Conservation (phyloP, 1,140 invertebrate species). For the Araneus ventricosus region DNA sequence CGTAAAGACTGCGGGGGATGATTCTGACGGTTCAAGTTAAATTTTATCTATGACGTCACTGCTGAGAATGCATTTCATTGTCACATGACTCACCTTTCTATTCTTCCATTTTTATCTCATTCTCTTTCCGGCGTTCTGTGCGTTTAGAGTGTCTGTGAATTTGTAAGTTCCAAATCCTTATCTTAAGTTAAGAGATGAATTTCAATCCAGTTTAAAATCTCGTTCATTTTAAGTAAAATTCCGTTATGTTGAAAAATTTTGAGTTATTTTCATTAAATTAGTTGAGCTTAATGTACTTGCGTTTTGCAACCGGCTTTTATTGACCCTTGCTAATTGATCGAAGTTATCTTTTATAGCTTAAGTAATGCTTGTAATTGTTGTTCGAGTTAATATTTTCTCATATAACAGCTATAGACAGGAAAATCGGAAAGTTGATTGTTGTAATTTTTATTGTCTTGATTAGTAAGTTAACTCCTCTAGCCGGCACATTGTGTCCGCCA, state of each 20-base stretch:
- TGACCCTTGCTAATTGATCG: neutral
- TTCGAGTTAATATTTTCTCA: neutral
- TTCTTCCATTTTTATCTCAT: constrained; percentile 28
- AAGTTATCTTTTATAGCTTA: neutral
- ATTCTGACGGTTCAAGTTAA: neutral
- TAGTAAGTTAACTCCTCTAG: neutral
- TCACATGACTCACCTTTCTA: neutral
- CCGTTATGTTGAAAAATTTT: neutral
- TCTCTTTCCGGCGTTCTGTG: neutral
- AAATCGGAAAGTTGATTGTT: no score
- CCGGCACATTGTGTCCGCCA: constrained; percentile 60
- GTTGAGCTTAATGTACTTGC: neutral
- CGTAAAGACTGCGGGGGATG: no score
- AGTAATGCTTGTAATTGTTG: neutral
- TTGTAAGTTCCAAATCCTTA: constrained; percentile 45
- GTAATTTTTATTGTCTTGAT: neutral
- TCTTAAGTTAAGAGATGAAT: neutral
- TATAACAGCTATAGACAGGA: neutral
- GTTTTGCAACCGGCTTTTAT: neutral
- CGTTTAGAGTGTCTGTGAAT: neutral
- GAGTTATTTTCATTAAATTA: neutral
- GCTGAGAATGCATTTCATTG: neutral
- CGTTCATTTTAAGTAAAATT: neutral
- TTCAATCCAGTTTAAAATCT: neutral
- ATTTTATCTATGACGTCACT: neutral